Evolutionary conservation across 1,140 invertebrate genomes (phyloP).

Genomic region (Dryas iulia): DNA sequence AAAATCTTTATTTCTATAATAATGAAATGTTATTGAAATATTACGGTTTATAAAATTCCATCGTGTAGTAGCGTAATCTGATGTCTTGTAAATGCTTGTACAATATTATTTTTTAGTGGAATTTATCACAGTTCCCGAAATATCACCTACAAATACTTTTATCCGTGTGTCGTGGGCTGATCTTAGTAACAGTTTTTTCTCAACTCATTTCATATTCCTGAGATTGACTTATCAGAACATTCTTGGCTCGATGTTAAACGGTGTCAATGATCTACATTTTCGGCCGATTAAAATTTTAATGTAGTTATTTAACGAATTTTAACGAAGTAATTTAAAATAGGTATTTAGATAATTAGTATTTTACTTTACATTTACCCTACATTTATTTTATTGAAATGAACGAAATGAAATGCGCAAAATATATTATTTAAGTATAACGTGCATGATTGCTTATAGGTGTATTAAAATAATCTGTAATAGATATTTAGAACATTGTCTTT

Average conservation of each 20-base stretch:
- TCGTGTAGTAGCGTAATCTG: conserved; percentile 28
- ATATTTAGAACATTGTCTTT: no score
- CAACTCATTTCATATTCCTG: conserved; percentile 11
- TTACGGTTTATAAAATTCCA: no score
- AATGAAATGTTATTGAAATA: no score
- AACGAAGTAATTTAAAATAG: background rate
- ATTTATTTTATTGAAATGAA: background rate
- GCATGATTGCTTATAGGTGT: no score
- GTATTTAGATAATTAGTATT: background rate
- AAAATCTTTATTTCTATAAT: background rate
- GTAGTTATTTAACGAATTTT: background rate
- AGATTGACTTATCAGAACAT: conserved; percentile 8
- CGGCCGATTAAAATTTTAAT: conserved; percentile 9
- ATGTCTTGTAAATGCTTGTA: conserved; percentile 34
- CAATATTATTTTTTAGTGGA: conserved; percentile 17
- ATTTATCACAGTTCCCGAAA: conserved; percentile 31
- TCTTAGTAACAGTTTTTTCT: conserved; percentile 18
- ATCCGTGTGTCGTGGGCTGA: conserved; percentile 15
- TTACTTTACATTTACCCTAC: no score
- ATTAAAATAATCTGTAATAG: no score
- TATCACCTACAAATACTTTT: conserved; percentile 10
- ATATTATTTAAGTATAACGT: no score
- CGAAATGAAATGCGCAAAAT: no score
- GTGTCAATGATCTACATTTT: conserved; percentile 26
- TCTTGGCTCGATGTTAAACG: conserved; percentile 17